Percentiles rank a stretch among this genome's conserved stretches.
Conservation (phyloP, 2,888 invertebrate species). For the Acrobasis suavella region DNA sequence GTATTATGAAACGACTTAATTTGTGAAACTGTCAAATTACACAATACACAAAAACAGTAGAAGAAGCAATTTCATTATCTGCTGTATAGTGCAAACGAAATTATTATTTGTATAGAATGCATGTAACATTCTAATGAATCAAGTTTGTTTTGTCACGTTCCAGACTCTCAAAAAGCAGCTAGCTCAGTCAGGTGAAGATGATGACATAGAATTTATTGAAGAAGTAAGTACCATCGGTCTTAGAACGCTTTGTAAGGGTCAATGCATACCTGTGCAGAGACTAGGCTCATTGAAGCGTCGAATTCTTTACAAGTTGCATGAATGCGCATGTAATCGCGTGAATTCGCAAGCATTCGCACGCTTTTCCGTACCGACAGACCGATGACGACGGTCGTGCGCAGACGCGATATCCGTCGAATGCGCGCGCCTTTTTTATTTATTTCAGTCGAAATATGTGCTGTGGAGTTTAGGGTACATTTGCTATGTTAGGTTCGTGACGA, state of each 20-base stretch:
- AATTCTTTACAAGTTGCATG: neutral
- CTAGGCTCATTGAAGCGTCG: neutral
- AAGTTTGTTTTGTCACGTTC: conserved; percentile 31
- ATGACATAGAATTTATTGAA: conserved; percentile 63
- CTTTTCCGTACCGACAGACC: too few relatives aligned
- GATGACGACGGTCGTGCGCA: too few relatives aligned
- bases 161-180: conserved; percentile 72
- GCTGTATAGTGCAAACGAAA: conserved; percentile 5
- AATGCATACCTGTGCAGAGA: neutral
- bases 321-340: too few relatives aligned
- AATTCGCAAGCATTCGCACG: too few relatives aligned
- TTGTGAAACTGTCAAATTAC: neutral
- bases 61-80: neutral
- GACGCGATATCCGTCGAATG: too few relatives aligned
- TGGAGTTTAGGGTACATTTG: too few relatives aligned
- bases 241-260: neutral
- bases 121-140: neutral
- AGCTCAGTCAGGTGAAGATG: conserved; percentile 68
- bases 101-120: neutral
- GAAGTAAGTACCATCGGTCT: conserved; percentile 47
- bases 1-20: too few relatives aligned
- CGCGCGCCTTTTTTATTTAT: too few relatives aligned
- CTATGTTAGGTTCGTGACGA: too few relatives aligned
- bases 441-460: too few relatives aligned
- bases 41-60: neutral